A percentile compares a stretch with the other conserved stretches of the same genome.
Evolutionary conservation across 1,140 invertebrate species (phyloP).

Genomic region (Drosophila cardini): DNA sequence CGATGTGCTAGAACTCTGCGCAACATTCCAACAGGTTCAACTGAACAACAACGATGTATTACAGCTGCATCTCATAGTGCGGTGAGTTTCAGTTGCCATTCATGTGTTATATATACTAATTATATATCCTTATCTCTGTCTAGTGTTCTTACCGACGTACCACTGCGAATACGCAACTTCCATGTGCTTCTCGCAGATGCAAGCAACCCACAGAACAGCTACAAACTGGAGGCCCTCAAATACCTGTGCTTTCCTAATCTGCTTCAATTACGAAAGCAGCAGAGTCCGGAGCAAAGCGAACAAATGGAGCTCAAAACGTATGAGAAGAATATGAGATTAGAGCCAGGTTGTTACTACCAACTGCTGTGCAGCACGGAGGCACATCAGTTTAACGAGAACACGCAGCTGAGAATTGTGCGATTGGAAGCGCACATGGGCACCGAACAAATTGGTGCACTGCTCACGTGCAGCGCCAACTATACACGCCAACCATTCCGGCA

Average conservation of each 20-base stretch:
- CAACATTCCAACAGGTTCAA: constrained; percentile 86
- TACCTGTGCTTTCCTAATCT: constrained; percentile 62
- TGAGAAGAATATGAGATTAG: constrained; percentile 73
- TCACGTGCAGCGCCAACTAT: constrained; percentile 68
- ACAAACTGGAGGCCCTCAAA: constrained; percentile 73
- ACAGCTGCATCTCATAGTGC: constrained; percentile 86
- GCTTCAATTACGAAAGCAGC: constrained; percentile 52
- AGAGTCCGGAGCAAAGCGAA: constrained; percentile 14
- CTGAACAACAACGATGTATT: constrained; percentile 86
- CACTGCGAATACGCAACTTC: constrained; percentile 72
- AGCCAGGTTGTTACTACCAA: constrained; percentile 75
- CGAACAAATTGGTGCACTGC: constrained; percentile 67
- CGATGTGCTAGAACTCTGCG: constrained; percentile 86
- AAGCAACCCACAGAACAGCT: constrained; percentile 59
- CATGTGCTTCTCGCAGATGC: constrained; percentile 73
- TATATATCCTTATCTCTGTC: background rate
- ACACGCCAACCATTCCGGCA: constrained; percentile 68
- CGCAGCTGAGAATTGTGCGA: constrained; percentile 72
- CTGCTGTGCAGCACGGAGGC: constrained; percentile 73
- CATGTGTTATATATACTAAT: background rate
- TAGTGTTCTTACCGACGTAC: constrained; percentile 80
- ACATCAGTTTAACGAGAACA: constrained; percentile 81
- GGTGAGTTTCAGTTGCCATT: constrained; percentile 54
- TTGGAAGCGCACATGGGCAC: constrained; percentile 80
- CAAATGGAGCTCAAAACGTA: constrained; percentile 41